Evolutionary conservation across 2,797 vertebrate genomes (phyloP), one percentile per base, ranked within the genome.

Genomic region (Pelochelys cantorii): DNA sequence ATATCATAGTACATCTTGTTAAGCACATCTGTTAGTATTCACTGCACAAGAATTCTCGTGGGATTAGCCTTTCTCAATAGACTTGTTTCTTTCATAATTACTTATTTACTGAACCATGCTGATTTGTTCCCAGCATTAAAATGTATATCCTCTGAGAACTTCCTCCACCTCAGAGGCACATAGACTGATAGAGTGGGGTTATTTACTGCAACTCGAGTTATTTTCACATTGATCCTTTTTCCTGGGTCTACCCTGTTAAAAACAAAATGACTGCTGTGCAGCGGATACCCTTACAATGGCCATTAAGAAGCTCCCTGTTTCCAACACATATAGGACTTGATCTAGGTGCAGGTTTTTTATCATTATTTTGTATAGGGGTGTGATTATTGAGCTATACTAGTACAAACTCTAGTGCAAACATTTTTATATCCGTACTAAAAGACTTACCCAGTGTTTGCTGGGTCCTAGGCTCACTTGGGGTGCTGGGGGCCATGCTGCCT

Each of bases 101-200:
- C 88, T 96, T 96, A 94, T 95, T 95, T 95, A 86, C 95, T 91
- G 89, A 90, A 92, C 90, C 81, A 79, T 62, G 1, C 85, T 93
- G 60, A 93, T 96, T 82, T 94, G 95, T 96, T 97, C 97, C 96
- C 96, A 97, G 94, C 94, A 94, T 96, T 95, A 94, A 96, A 95
- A 96, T 83, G 29, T 89, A 85, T 48, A 84, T 97, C 94, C 96
- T 97, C 94, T 97, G 97, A 96, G 95, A 95, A 97, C 93, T 90
- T 9, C 2, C 79, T 88, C 0, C 2, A 87, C 90, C 94, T 94
- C 93, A 71, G 79, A 92, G 91, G 77, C 91, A 90, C 78, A 94
- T 37, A 79, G 86, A 91, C 88, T 92, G 90, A 95, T 95, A 87
- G 62, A 81, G 56, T 0, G 15, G 62, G 59, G 82, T 83, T 42